phyloP scores from a whole-genome alignment of 2,797 vertebrate genomes.

The Psittacula derbiana region DNA sequence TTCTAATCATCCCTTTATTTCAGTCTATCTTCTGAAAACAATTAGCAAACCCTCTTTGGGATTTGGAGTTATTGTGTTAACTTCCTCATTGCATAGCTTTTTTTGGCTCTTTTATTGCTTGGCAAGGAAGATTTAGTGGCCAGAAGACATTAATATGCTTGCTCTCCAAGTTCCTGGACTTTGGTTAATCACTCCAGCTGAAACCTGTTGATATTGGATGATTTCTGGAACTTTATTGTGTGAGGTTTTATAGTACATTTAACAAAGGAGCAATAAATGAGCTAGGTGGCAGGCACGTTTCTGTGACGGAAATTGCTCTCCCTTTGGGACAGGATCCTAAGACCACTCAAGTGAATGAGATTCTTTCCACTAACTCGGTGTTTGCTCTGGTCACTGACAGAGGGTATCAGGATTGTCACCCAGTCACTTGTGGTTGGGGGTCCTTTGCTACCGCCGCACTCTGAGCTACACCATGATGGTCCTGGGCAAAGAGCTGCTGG shows the following conservation, averaged over 20 bases:
- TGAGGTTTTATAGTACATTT: slow-evolving; percentile 1
- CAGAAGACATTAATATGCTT: slow-evolving; percentile 38
- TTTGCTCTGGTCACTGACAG: not conserved
- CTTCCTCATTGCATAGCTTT: slow-evolving; percentile 48
- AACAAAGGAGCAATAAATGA: slow-evolving; percentile 39
- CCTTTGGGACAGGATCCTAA: slow-evolving; percentile 21
- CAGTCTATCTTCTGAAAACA: slow-evolving; percentile 51
- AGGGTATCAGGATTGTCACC: not conserved
- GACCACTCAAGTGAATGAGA: not conserved
- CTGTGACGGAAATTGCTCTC: not conserved
- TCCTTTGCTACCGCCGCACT: not conserved
- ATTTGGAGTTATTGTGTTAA: slow-evolving; percentile 39
- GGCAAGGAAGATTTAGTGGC: slow-evolving; percentile 52
- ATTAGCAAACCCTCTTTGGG: slow-evolving; percentile 27
- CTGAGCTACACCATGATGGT: not conserved
- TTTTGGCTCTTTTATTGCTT: slow-evolving; percentile 34
- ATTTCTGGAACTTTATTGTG: slow-evolving; percentile 21
- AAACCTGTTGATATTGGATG: slow-evolving; percentile 61
- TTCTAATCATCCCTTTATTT: slow-evolving; percentile 33
- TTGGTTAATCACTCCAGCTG: slow-evolving; percentile 39
- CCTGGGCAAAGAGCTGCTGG: not conserved
- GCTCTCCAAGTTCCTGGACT: slow-evolving; percentile 39
- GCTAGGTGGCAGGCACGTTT: not conserved
- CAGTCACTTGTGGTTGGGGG: not conserved
- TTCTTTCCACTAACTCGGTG: not conserved